Base-by-base conservation (phyloP, 2,113 vertebrate species). In the Myiagra hebetior region DNA sequence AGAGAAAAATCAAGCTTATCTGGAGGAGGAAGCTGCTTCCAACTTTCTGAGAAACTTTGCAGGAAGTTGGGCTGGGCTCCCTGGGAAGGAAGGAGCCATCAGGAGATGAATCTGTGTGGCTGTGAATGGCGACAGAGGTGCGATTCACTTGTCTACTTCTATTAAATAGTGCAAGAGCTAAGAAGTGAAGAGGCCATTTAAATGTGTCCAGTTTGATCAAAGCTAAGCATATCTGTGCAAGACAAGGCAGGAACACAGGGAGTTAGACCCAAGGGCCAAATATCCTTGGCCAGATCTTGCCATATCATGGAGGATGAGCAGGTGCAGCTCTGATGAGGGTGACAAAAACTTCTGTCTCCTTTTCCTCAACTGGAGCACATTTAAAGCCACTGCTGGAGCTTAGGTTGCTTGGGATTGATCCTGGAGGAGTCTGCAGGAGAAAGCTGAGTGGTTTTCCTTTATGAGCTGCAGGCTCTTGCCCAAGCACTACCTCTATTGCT, bases 241-340 rank as follows among this genome's bases (percentile, higher is more conserved):
- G 15, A 30, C 10, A 37, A 74, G 33, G 64, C 17, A 94, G 72
- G 44, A 91, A 52, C 22, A 41, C 15, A 30, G 14, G 12, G 10
- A 35, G 6, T 53, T 42, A 68, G 13, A 46, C 11, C 4, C 11
- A 44, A 69, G 64, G 27, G 12, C 18, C 53, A 62, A 30, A 83
- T 57, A 57, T 6, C 13, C 12, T 35, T 21, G 22, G 13, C 9
- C 28, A 74, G 13, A 27, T 90, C 64, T 65, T 77, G 26, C 16
- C 50, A 15, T 12, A 21, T 56, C 31, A 13, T 20, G 22, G 16
- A 50, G 33, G 13, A 16, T 42, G 28, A 69, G 33, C 0, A 0
- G 7, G 18, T 42, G 14, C 9, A 63, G 26, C 6, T 84, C 64
- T 70, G 19, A 35, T 44, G 12, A 46, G 31, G 8, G 20, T 37